Evolutionary conservation across 2,113 vertebrate genomes (phyloP).

Genomic region (Cephalopterus ornatus): DNA sequence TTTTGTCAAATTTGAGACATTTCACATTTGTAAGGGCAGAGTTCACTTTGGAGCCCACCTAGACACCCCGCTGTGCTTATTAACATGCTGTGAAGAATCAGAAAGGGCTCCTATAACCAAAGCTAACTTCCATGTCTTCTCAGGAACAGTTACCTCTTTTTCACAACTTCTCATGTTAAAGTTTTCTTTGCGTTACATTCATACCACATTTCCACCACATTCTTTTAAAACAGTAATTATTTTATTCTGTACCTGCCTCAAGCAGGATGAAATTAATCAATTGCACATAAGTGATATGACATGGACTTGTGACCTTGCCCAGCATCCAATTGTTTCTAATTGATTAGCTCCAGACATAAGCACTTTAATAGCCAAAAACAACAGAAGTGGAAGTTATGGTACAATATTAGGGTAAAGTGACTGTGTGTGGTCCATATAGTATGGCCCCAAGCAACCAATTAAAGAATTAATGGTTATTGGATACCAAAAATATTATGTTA

Average conservation of each 20-base stretch:
- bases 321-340: slow-evolving; percentile 66
- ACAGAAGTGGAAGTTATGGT: slow-evolving; percentile 40
- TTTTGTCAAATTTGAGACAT: not conserved
- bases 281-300: slow-evolving; percentile 41
- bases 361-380: slow-evolving; percentile 55
- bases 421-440: slow-evolving; percentile 55
- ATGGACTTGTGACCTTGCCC: slow-evolving; percentile 51
- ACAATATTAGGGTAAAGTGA: not conserved
- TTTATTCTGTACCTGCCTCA: slow-evolving; percentile 49
- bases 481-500: slow-evolving; percentile 52
- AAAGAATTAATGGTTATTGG: slow-evolving; percentile 63
- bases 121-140: not conserved
- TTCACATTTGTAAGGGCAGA: not conserved
- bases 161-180: slow-evolving; percentile 52
- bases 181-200: slow-evolving; percentile 30
- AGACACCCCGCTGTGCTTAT: not conserved
- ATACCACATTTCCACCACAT: slow-evolving; percentile 53
- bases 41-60: not conserved
- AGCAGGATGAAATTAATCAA: slow-evolving; percentile 65
- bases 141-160: slow-evolving; percentile 33
- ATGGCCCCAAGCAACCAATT: slow-evolving; percentile 53
- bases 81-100: not conserved
- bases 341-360: slow-evolving; percentile 64
- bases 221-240: slow-evolving; percentile 37
- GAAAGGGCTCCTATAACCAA: not conserved